Percentiles rank a stretch among this genome's conserved stretches.
Evolutionary conservation across 2,113 vertebrate genomes (phyloP).

Genomic region (Nettapus auritus): DNA sequence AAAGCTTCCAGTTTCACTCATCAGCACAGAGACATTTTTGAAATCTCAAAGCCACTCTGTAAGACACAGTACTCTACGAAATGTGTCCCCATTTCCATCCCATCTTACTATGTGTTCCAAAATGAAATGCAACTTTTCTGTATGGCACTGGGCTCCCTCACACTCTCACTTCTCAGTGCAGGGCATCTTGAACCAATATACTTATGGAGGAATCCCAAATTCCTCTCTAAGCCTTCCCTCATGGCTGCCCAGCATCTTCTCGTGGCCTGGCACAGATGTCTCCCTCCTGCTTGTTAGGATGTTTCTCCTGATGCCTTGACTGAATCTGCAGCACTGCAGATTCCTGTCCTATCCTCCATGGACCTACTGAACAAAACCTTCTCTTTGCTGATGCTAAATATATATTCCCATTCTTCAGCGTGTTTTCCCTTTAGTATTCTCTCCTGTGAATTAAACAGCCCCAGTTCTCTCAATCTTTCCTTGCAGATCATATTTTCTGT

Average conservation of each 20-base stretch:
- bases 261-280: background rate
- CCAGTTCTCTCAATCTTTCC: background rate
- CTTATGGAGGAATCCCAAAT: background rate
- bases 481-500: background rate
- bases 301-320: background rate
- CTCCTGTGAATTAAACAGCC: background rate
- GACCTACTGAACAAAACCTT: background rate
- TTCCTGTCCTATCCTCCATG: background rate
- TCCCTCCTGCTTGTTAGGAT: background rate
- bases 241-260: background rate
- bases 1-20: background rate
- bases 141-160: background rate
- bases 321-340: background rate
- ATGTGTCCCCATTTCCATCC: background rate
- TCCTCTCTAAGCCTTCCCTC: background rate
- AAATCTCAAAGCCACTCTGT: background rate
- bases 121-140: background rate
- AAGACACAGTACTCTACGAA: background rate
- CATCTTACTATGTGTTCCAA: background rate
- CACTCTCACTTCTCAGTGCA: background rate
- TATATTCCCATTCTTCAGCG: rapidly evolving
- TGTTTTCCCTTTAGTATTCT: background rate
- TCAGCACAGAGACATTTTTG: background rate
- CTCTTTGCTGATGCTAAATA: background rate
- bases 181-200: background rate